These are phyloP conservation scores for Thaumetopoea pityocampa DNA, from an alignment of 1,140 invertebrate genomes.

Conservation along the genomic window DNA sequence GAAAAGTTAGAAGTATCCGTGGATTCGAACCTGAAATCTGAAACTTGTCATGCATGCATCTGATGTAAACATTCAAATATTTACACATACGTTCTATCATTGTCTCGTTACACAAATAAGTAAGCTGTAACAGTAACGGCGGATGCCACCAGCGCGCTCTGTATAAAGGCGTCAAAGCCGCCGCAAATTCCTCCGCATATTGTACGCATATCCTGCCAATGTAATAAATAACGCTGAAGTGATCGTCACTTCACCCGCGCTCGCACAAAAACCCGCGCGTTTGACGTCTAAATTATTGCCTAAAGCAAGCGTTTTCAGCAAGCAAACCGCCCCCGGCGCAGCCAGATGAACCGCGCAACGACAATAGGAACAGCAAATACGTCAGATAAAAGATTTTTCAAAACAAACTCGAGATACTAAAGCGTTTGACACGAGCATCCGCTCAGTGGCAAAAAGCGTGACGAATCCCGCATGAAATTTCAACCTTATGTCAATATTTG, in stretches of 20 bases:
- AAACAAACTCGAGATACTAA: constrained; percentile 76
- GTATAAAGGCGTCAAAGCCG: constrained; percentile 48
- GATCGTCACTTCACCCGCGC: constrained; percentile 41
- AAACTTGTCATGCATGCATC: too few species aligned
- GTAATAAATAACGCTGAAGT: constrained; percentile 69
- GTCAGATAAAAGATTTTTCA: constrained; percentile 76
- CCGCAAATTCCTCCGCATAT: constrained; percentile 58
- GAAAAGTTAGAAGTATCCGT: too few species aligned
- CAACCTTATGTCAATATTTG: constrained; percentile 61
- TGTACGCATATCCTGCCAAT: constrained; percentile 49
- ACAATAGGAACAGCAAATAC: constrained; percentile 70
- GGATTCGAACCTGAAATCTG: too few species aligned
- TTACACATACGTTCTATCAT: constrained; percentile 1
- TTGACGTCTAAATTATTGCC: constrained; percentile 75
- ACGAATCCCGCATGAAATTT: constrained; percentile 50
- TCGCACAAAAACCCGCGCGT: constrained; percentile 53
- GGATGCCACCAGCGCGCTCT: constrained; percentile 62
- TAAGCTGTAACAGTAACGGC: constrained; percentile 40
- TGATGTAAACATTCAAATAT: not conserved
- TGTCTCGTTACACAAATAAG: constrained; percentile 13
- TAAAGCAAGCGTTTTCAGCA: constrained; percentile 50
- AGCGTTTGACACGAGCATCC: constrained; percentile 75
- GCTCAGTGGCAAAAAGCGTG: constrained; percentile 64
- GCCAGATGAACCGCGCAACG: constrained; percentile 59
- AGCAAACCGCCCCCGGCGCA: constrained; percentile 44